These are phyloP conservation scores for Torymus aiolomorphi DNA, from an alignment of 2,888 invertebrate genomes.

Conservation along the genomic window DNA sequence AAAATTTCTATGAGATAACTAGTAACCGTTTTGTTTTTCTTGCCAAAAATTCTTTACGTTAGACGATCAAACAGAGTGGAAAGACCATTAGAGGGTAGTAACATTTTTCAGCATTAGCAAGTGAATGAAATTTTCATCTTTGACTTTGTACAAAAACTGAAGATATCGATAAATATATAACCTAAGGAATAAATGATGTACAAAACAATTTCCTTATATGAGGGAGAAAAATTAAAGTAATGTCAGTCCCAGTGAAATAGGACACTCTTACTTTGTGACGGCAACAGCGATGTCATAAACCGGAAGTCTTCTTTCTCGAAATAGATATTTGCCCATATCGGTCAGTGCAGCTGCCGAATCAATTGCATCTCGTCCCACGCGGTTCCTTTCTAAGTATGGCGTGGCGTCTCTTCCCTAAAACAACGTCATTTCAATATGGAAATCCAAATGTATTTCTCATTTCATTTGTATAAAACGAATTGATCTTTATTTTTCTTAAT, in stretches of 20 bases:
- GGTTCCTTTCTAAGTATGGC: conserved; percentile 94
- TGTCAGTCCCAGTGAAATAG: conserved; percentile 28
- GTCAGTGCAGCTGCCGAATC: conserved; percentile 96
- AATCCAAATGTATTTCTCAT: too few relatives aligned
- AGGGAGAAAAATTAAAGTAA: conserved; percentile 16
- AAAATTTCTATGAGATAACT: too few relatives aligned
- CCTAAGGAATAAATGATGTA: neutral
- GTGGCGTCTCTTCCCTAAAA: conserved; percentile 94
- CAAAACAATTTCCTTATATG: conserved; percentile 5
- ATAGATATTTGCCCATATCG: conserved; percentile 98
- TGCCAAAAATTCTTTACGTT: neutral
- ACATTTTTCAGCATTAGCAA: conserved; percentile 28
- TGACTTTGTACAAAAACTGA: conserved; percentile 28
- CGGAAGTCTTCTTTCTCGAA: conserved; percentile 93
- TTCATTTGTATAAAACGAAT: neutral
- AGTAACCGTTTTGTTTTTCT: too few relatives aligned
- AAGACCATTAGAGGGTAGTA: conserved; percentile 32
- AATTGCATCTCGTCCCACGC: conserved; percentile 94
- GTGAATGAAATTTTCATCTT: conserved; percentile 32
- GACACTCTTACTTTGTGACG: conserved; percentile 91
- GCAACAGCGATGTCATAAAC: conserved; percentile 97
- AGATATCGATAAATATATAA: conserved; percentile 2
- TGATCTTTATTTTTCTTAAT: conserved; percentile 11
- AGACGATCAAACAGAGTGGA: neutral
- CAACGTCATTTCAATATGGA: neutral